These are phyloP conservation scores for Zaprionus nigranus DNA, from an alignment of 1,140 invertebrate species.

Conservation along the genomic window DNA sequence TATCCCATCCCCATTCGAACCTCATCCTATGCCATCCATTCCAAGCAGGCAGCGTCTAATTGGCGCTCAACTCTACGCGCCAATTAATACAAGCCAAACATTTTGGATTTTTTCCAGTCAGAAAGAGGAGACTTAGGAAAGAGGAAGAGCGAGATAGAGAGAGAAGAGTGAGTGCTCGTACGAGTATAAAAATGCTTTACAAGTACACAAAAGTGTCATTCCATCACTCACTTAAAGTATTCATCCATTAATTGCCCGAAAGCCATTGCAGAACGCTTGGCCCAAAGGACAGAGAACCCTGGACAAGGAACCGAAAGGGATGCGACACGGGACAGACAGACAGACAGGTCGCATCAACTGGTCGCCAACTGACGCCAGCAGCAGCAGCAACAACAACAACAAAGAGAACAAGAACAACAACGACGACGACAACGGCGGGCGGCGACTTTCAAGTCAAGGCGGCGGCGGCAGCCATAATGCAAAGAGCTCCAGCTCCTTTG, in stretches of 20 bases:
- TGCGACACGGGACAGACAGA: slow-evolving; percentile 34
- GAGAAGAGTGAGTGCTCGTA: slow-evolving; percentile 38
- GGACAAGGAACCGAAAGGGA: neutral
- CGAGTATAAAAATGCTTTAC: slow-evolving; percentile 80
- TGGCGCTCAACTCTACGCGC: slow-evolving; percentile 48
- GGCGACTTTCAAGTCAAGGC: slow-evolving; percentile 73
- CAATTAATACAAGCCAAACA: slow-evolving; percentile 60
- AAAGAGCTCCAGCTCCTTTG: slow-evolving; percentile 58
- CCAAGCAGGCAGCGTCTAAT: slow-evolving; percentile 59
- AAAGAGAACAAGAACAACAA: slow-evolving; percentile 28
- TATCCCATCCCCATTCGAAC: neutral
- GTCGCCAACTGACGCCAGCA: slow-evolving; percentile 62
- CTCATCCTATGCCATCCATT: slow-evolving; percentile 8
- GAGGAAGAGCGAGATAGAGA: neutral
- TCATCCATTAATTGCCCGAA: slow-evolving; percentile 84
- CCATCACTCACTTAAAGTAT: slow-evolving; percentile 84
- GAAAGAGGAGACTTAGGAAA: neutral
- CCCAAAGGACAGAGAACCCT: slow-evolving; percentile 26
- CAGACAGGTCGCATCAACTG: slow-evolving; percentile 65
- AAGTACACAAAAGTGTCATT: slow-evolving; percentile 84
- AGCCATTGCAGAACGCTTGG: slow-evolving; percentile 60
- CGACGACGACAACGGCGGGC: slow-evolving; percentile 35
- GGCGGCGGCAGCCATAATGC: slow-evolving; percentile 71
- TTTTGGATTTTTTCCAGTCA: slow-evolving; percentile 59
- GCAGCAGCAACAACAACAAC: slow-evolving; percentile 33